These are phyloP conservation scores for Chionodraco myersi DNA, from an alignment of 2,113 vertebrate genomes.

Conservation along the genomic window DNA sequence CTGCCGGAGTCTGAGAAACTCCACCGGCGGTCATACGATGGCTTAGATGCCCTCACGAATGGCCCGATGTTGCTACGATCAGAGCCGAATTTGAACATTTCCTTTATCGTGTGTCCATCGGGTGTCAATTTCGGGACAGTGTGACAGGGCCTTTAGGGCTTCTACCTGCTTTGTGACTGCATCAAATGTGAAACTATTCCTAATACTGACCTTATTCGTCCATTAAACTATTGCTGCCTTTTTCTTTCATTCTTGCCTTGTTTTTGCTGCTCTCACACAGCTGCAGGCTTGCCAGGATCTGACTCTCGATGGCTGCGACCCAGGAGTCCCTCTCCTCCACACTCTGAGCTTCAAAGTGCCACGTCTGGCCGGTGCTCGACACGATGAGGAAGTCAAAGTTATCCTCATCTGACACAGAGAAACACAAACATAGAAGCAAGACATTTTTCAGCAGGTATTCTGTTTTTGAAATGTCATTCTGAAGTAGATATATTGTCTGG, in stretches of 20 bases:
- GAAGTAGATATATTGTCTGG: background rate
- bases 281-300: constrained; percentile 95
- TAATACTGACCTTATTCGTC: background rate
- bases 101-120: no score
- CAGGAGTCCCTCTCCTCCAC: constrained; percentile 94
- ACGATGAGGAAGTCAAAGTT: constrained; percentile 96
- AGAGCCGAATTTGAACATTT: no score
- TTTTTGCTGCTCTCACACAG: constrained; percentile 95
- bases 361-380: constrained; percentile 94
- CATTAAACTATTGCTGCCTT: background rate
- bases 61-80: no score
- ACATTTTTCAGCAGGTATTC: no score
- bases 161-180: background rate
- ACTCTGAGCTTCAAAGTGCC: constrained; percentile 93
- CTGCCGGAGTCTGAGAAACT: no score
- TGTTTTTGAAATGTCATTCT: no score
- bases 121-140: no score
- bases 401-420: constrained; percentile 86
- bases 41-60: no score
- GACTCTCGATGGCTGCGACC: constrained; percentile 95
- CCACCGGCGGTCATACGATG: no score
- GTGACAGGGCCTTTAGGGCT: background rate
- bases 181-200: background rate
- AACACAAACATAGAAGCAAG: background rate
- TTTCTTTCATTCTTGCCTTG: constrained; percentile 83